Evolutionary conservation across 2,888 invertebrate genomes (phyloP).

Genomic region (Dugesia japonica): DNA sequence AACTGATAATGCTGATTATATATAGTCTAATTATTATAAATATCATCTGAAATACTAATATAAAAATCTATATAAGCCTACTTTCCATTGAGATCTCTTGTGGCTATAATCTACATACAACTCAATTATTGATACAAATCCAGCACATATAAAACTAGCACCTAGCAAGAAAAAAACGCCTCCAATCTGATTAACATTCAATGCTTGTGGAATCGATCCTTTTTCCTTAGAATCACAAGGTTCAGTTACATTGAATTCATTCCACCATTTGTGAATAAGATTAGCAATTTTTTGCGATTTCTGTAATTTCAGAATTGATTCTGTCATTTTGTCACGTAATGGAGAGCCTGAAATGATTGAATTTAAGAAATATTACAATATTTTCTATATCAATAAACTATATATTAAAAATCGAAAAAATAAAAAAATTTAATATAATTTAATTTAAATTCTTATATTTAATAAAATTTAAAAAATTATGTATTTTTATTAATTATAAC

Average conservation of each 20-base stretch:
- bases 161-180: slow-evolving; percentile 27
- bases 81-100: no score
- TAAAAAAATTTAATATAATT: no score
- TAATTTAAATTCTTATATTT: no score
- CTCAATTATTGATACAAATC: background rate
- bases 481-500: no score
- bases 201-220: background rate
- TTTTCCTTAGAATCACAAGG: slow-evolving; percentile 20
- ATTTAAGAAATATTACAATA: no score
- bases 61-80: no score
- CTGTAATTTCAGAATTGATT: slow-evolving; percentile 14
- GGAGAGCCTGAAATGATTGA: background rate
- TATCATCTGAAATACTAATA: no score
- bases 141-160: background rate
- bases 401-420: no score
- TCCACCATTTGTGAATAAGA: background rate
- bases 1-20: no score
- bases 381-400: no score
- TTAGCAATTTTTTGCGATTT: slow-evolving; percentile 5
- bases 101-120: background rate
- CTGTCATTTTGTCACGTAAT: background rate
- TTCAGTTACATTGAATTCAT: background rate
- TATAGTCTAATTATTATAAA: no score
- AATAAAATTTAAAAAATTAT: no score
- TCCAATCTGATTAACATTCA: slow-evolving; percentile 29